Conservation (phyloP, 1,140 invertebrate species). For the Neodiprion fabricii region DNA sequence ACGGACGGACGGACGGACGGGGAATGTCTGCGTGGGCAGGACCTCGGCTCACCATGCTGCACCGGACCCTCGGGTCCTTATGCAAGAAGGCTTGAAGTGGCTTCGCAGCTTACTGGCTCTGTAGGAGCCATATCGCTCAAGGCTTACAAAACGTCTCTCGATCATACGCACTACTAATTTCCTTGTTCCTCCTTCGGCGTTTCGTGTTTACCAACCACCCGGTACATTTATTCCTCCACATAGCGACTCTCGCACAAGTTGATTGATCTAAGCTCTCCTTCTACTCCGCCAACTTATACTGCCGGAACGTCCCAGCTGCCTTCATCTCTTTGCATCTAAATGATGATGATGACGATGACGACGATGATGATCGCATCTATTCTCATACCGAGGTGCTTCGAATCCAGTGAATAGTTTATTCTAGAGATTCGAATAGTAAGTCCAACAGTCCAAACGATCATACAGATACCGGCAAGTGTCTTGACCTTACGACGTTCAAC, state of each 20-base stretch:
- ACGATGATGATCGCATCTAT: no score
- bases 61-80: not conserved
- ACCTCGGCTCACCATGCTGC: slow-evolving; percentile 29
- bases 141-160: slow-evolving; percentile 4
- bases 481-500: no score
- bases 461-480: no score
- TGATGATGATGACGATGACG: no score
- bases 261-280: slow-evolving; percentile 9
- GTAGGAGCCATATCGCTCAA: slow-evolving; percentile 25
- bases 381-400: no score
- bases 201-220: not conserved
- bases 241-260: not conserved
- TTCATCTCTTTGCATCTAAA: no score
- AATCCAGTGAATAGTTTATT: no score
- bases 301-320: no score
- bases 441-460: no score
- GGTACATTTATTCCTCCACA: no score
- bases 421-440: no score
- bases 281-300: not conserved
- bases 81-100: slow-evolving; percentile 49
- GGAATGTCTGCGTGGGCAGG: slow-evolving; percentile 47
- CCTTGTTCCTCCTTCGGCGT: slow-evolving; percentile 15
- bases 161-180: not conserved
- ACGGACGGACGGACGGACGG: slow-evolving; percentile 8
- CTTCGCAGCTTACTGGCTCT: slow-evolving; percentile 34